A percentile compares a stretch with the other conserved stretches of the same genome.
phyloP scores from a whole-genome alignment of 2,113 vertebrate genomes.

The Aspidoscelis tigris region DNA sequence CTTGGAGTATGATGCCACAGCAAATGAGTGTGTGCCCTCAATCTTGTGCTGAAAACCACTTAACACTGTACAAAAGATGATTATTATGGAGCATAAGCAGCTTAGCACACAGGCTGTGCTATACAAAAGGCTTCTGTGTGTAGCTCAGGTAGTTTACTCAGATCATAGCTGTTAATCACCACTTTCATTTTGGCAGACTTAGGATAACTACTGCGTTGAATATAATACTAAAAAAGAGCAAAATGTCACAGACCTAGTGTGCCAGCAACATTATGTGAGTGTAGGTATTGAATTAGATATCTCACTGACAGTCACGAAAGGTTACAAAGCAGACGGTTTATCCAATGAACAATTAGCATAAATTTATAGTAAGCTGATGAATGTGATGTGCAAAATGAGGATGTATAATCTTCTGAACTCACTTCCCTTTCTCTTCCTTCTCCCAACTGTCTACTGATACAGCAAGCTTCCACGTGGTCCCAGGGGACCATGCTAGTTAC shows the following conservation, averaged over 20 bases:
- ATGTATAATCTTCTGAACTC: neutral
- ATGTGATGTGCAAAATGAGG: neutral
- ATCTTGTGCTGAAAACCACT: neutral
- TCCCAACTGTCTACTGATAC: neutral
- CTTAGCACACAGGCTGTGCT: neutral
- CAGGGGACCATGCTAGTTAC: too few relatives aligned
- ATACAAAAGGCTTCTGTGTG: neutral
- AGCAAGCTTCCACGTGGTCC: too few relatives aligned
- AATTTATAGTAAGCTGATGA: neutral
- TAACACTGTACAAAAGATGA: neutral
- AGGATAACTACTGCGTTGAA: neutral
- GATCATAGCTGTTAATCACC: conserved; percentile 14
- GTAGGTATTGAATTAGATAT: neutral
- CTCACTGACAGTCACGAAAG: neutral
- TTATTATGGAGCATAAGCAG: neutral
- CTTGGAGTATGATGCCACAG: neutral
- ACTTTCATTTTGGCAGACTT: neutral
- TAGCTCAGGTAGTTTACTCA: neutral
- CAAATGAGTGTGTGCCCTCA: neutral
- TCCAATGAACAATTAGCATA: neutral
- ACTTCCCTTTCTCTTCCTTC: neutral
- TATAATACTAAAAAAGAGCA: neutral
- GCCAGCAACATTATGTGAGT: neutral
- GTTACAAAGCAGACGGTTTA: neutral
- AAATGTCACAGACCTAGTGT: neutral